phyloP scores from a whole-genome alignment of 2,113 vertebrate genomes.

The Aythya baeri region DNA sequence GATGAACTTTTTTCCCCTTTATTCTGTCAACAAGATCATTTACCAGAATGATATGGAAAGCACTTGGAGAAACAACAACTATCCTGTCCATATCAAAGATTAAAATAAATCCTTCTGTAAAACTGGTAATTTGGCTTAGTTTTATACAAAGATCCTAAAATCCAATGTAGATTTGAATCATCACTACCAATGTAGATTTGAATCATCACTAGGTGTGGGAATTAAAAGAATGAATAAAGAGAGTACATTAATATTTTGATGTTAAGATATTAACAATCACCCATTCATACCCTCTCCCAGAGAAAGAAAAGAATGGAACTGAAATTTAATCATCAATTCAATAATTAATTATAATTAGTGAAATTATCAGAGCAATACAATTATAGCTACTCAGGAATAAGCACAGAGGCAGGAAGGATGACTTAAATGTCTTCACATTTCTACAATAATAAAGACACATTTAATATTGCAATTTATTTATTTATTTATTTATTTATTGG shows the following conservation, averaged over 20 bases:
- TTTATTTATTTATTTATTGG: not conserved
- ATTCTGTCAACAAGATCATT: not conserved
- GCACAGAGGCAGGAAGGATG: not conserved
- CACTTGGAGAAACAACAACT: not conserved
- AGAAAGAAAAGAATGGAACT: not conserved
- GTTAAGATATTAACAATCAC: not conserved
- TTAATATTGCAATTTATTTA: not conserved
- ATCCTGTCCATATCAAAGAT: not conserved
- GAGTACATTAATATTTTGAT: not conserved
- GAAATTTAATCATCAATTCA: not conserved
- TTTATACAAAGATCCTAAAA: not conserved
- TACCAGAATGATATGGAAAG: not conserved
- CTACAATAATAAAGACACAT: not conserved
- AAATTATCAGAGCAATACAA: not conserved
- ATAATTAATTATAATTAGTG: slow-evolving; percentile 17
- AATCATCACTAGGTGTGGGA: not conserved
- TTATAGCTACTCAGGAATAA: not conserved
- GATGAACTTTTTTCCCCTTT: not conserved
- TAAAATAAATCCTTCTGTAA: not conserved
- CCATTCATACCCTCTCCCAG: not conserved
- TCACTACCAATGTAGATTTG: rapidly evolving
- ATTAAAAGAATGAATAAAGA: not conserved
- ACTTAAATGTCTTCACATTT: not conserved
- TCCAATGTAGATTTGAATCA: not conserved
- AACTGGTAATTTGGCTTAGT: not conserved